Percentiles rank a stretch among this genome's conserved stretches.
Evolutionary conservation across 2,797 vertebrate genomes (phyloP).

Genomic region (Sylvia borin): DNA sequence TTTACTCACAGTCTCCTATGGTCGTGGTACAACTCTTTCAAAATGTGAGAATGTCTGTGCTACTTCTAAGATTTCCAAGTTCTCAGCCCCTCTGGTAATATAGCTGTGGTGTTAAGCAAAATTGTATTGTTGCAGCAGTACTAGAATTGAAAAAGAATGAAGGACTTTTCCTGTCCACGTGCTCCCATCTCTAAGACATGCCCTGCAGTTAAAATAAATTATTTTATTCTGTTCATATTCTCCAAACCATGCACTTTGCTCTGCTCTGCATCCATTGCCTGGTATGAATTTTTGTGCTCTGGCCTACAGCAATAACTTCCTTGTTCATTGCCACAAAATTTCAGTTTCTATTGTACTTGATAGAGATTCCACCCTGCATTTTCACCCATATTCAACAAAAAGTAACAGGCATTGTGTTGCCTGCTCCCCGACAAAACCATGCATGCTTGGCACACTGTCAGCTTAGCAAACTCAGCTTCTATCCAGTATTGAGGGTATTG

Average conservation of each 20-base stretch:
- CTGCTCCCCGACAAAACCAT: background rate
- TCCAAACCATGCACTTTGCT: slow-evolving; percentile 15
- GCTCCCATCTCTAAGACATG: background rate
- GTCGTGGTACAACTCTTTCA: background rate
- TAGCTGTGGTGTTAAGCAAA: background rate
- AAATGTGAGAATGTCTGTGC: background rate
- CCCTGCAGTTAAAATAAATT: background rate
- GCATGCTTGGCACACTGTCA: background rate
- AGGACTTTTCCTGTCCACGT: background rate
- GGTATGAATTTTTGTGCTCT: slow-evolving; percentile 59
- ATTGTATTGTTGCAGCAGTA: background rate
- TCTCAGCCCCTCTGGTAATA: background rate
- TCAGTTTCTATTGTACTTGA: slow-evolving; percentile 1
- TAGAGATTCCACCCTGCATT: background rate
- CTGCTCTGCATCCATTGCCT: slow-evolving; percentile 42
- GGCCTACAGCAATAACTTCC: background rate
- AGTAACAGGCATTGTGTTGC: background rate
- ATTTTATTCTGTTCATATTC: background rate
- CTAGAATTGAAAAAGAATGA: background rate
- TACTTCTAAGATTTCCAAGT: background rate
- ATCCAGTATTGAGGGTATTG: background rate
- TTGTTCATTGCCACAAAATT: background rate
- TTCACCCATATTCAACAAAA: background rate
- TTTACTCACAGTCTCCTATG: background rate
- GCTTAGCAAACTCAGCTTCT: background rate